Conservation (phyloP, 1,140 invertebrate genomes). For the Drosophila takahashii region DNA sequence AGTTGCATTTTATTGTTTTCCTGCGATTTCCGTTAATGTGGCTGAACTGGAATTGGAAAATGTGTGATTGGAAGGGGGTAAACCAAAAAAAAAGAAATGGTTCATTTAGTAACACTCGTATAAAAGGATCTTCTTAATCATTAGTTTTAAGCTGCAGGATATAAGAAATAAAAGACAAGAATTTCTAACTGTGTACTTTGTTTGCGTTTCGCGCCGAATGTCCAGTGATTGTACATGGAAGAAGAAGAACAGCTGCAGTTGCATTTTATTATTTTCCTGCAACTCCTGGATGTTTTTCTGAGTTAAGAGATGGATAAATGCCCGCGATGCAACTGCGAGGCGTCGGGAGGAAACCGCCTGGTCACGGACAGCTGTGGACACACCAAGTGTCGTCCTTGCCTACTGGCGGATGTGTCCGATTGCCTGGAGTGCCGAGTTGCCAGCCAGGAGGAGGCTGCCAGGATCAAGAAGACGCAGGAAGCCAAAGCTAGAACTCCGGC, state of each 20-base stretch:
- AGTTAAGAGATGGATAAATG: constrained; percentile 43
- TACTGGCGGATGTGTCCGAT: constrained; percentile 85
- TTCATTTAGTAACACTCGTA: constrained; percentile 44
- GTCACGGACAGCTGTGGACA: constrained; percentile 86
- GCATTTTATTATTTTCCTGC: constrained; percentile 17
- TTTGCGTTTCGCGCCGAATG: constrained; percentile 38
- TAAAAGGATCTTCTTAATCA: constrained; percentile 39
- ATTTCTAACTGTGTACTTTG: constrained; percentile 8
- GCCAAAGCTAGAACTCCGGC: neutral
- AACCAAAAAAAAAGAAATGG: no score
- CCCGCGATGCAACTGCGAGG: constrained; percentile 61
- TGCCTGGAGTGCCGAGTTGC: constrained; percentile 74
- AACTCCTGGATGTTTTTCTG: neutral
- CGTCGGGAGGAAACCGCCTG: constrained; percentile 84
- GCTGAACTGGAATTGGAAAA: constrained; percentile 64
- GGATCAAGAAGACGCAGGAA: neutral
- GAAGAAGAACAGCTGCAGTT: constrained; percentile 42
- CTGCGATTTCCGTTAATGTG: constrained; percentile 64
- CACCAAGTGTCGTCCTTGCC: constrained; percentile 86
- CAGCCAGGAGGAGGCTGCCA: constrained; percentile 20
- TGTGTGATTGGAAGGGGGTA: constrained; percentile 26
- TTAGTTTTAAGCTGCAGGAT: constrained; percentile 2
- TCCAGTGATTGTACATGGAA: constrained; percentile 9
- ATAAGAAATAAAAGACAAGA: neutral
- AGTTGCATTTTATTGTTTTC: constrained; percentile 29